Conservation (phyloP, 35 echinoderm and acorn worm species). For the Heliocidaris erythrogramma region DNA sequence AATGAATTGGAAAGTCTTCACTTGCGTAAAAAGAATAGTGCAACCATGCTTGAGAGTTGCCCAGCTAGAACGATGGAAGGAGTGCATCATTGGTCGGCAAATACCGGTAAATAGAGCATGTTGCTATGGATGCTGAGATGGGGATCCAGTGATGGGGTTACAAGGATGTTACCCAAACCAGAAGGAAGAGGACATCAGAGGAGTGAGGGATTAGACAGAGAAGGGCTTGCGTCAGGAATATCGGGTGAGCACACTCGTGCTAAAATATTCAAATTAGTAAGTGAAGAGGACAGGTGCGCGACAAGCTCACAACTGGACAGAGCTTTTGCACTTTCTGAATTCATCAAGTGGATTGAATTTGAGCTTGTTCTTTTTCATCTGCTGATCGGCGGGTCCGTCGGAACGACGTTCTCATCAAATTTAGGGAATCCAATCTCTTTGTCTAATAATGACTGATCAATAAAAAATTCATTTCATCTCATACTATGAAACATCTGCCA, state of each 20-base stretch:
- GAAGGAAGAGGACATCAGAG: neutral
- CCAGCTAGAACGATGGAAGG: neutral
- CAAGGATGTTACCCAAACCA: constrained; percentile 21
- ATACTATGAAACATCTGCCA: neutral
- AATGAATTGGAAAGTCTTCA: constrained; percentile 11
- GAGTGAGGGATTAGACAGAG: constrained; percentile 33
- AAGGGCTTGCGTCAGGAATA: constrained; percentile 22
- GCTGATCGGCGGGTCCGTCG: neutral
- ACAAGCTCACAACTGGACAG: neutral
- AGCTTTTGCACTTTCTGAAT: constrained; percentile 14
- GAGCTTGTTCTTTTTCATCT: neutral
- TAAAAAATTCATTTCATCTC: neutral
- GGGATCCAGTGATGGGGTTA: neutral
- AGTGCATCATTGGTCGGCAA: constrained; percentile 26
- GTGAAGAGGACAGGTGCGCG: constrained; percentile 28
- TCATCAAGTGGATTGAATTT: constrained; percentile 26
- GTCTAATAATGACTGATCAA: neutral
- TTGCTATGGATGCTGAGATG: neutral
- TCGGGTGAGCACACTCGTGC: constrained; percentile 31
- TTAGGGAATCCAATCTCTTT: neutral
- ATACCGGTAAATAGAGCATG: constrained; percentile 46
- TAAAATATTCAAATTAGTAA: constrained; percentile 44
- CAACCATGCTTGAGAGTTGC: constrained; percentile 1
- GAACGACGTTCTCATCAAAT: neutral
- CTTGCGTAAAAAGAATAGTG: neutral